These are phyloP conservation scores for Nipponacmea schrenckii DNA, from an alignment of 2,888 invertebrate species.

Conservation along the genomic window DNA sequence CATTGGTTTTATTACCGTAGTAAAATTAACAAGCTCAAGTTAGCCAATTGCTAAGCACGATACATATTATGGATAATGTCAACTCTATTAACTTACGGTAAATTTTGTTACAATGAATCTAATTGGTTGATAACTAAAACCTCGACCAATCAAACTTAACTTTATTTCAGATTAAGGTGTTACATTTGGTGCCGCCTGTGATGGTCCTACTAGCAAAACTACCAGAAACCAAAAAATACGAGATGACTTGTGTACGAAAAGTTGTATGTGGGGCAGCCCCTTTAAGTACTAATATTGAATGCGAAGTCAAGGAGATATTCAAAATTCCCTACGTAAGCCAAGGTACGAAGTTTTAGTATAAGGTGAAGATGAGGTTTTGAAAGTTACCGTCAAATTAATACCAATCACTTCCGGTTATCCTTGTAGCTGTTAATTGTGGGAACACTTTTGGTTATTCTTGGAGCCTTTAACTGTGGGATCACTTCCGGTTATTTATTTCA, in stretches of 20 bases:
- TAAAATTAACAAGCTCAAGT: no score
- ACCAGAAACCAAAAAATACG: constrained; percentile 7
- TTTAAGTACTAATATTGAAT: constrained; percentile 15
- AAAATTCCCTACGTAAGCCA: constrained; percentile 14
- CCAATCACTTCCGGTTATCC: not conserved
- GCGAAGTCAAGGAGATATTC: constrained; percentile 15
- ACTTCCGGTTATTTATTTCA: constrained; percentile 3
- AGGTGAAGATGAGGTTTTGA: no score
- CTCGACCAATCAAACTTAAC: no score
- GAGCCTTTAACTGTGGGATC: no score
- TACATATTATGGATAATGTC: no score
- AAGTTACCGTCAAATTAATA: not conserved
- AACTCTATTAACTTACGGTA: no score
- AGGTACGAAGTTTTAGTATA: constrained; percentile 2
- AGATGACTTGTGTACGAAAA: constrained; percentile 12
- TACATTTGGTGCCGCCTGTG: constrained; percentile 21
- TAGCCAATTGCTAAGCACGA: no score
- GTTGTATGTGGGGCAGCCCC: constrained; percentile 21
- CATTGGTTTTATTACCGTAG: no score
- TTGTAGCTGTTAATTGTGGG: not conserved
- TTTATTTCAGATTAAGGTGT: constrained; percentile 2
- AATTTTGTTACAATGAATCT: no score
- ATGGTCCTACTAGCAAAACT: constrained; percentile 16
- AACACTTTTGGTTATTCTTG: no score
- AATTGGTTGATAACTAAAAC: no score